Conservation (phyloP, 2,888 invertebrate species). For the Phengaris arion region DNA sequence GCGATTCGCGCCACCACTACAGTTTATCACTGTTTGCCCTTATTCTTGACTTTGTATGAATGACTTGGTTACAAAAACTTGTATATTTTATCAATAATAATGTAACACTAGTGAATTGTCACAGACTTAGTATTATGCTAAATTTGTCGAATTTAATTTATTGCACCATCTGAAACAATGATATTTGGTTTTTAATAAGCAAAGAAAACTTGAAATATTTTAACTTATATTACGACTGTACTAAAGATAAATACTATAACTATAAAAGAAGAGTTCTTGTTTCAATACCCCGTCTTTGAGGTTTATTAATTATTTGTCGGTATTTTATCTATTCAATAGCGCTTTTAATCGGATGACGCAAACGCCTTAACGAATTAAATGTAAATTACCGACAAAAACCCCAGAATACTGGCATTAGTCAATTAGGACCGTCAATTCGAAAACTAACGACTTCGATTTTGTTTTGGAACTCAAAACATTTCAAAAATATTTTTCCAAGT, state of each 20-base stretch:
- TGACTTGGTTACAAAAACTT: constrained; percentile 8
- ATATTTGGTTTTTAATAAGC: background rate
- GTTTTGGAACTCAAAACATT: background rate
- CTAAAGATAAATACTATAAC: too few species aligned
- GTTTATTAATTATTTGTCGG: too few species aligned
- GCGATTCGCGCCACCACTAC: background rate
- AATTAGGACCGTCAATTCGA: too few species aligned
- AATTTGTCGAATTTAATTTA: background rate
- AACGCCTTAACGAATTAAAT: too few species aligned
- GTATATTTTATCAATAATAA: constrained; percentile 26
- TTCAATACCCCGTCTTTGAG: too few species aligned
- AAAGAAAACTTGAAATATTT: background rate
- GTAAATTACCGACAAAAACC: too few species aligned
- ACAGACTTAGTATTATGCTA: background rate
- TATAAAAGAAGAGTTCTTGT: too few species aligned
- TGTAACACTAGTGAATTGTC: background rate
- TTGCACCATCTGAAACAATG: background rate
- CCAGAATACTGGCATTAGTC: too few species aligned
- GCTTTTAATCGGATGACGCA: too few species aligned
- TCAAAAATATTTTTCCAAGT: background rate
- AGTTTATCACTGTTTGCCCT: background rate
- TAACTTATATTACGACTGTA: too few species aligned
- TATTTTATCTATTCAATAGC: too few species aligned
- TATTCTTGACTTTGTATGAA: constrained; percentile 26
- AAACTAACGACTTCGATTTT: background rate